These are phyloP conservation scores for Leptatherina wallacei DNA, from an alignment of 2,797 vertebrate genomes.

Conservation along the genomic window DNA sequence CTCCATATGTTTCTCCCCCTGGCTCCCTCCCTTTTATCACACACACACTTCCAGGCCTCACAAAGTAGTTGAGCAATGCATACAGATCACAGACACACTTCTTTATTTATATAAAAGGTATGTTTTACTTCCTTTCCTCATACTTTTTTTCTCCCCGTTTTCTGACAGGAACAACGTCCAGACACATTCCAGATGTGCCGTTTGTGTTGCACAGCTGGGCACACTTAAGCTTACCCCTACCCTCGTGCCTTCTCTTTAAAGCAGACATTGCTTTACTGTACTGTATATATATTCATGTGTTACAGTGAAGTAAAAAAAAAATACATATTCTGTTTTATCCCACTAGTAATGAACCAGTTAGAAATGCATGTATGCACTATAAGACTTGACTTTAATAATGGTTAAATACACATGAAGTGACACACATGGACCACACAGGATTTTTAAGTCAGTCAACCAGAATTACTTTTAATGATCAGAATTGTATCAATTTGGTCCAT, in stretches of 20 bases:
- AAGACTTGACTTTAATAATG: background rate
- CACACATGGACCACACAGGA: background rate
- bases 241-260: slow-evolving; percentile 45
- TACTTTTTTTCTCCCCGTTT: slow-evolving; percentile 21
- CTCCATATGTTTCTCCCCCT: slow-evolving; percentile 46
- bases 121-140: slow-evolving; percentile 71
- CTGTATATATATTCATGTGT: slow-evolving; percentile 28
- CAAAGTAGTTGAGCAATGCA: slow-evolving; percentile 13
- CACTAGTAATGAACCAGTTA: slow-evolving; percentile 7
- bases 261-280: slow-evolving; percentile 29
- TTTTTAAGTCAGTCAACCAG: background rate
- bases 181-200: slow-evolving; percentile 80
- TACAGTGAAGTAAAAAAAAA: slow-evolving; percentile 41
- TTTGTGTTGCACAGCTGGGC: slow-evolving; percentile 81
- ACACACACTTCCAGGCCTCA: slow-evolving; percentile 35
- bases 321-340: slow-evolving; percentile 15
- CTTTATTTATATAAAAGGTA: slow-evolving; percentile 71
- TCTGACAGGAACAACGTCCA: slow-evolving; percentile 61
- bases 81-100: slow-evolving; percentile 56
- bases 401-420: background rate
- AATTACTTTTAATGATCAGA: background rate
- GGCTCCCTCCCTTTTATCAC: slow-evolving; percentile 26
- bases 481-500: background rate
- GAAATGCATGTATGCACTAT: background rate
- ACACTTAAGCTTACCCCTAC: slow-evolving; percentile 63